These are phyloP conservation scores for Chionomys nivalis DNA, from an alignment of 2,113 vertebrate species.

Conservation along the genomic window DNA sequence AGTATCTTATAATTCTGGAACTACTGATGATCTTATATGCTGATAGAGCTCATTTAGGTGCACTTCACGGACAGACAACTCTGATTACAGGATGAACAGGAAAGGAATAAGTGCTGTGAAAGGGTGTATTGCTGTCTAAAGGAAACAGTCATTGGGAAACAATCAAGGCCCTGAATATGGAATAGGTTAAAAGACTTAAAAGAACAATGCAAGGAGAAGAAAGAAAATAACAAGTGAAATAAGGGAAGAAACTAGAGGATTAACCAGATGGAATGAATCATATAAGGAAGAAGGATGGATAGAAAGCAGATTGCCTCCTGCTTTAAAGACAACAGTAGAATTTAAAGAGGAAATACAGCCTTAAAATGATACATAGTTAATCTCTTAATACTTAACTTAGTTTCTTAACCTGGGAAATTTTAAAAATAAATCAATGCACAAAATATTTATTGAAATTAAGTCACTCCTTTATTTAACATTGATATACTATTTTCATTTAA, in stretches of 20 bases:
- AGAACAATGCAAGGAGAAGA: background rate
- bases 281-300: background rate
- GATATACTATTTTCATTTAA: background rate
- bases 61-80: background rate
- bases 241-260: background rate
- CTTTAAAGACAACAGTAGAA: background rate
- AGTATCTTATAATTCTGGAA: background rate
- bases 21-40: background rate
- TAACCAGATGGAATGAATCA: background rate
- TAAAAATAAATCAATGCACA: background rate
- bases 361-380: constrained; percentile 7
- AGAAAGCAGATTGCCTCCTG: background rate
- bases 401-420: constrained; percentile 35
- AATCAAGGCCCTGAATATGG: background rate
- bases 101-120: background rate
- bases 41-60: background rate
- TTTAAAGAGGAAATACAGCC: constrained; percentile 15
- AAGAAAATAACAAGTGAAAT: no score
- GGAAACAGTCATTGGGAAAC: background rate
- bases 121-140: background rate
- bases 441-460: constrained; percentile 43
- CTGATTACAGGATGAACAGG: background rate
- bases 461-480: constrained; percentile 3
- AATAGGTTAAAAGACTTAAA: background rate
- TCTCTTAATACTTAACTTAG: background rate